Evolutionary conservation across 2,888 invertebrate genomes (phyloP).

Genomic region (Apotomis turbidana): DNA sequence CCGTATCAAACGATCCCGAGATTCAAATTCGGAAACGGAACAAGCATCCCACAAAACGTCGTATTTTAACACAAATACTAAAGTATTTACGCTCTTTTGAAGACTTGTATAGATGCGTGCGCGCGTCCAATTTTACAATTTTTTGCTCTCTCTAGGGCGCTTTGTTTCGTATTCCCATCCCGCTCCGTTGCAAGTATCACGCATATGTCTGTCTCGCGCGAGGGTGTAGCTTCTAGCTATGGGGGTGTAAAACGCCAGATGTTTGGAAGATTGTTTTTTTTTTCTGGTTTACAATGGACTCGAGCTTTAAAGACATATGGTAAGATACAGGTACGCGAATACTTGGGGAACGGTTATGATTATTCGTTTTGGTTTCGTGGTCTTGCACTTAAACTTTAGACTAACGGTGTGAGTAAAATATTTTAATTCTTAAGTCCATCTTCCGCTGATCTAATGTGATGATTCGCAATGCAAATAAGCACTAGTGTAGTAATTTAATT

Average conservation of each 20-base stretch:
- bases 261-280: slow-evolving; percentile 60
- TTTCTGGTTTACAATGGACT: slow-evolving; percentile 61
- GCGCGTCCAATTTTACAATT: slow-evolving; percentile 59
- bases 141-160: slow-evolving; percentile 55
- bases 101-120: slow-evolving; percentile 52
- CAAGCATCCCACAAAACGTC: slow-evolving; percentile 26
- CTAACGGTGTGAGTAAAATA: background rate
- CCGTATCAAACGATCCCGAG: slow-evolving; percentile 43
- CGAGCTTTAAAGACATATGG: slow-evolving; percentile 56
- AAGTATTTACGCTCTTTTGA: background rate
- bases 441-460: too few relatives aligned
- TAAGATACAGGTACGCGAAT: slow-evolving; percentile 42
- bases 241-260: slow-evolving; percentile 68
- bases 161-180: slow-evolving; percentile 46
- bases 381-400: background rate
- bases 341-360: slow-evolving; percentile 22
- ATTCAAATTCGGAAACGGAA: slow-evolving; percentile 66
- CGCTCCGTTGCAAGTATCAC: slow-evolving; percentile 39
- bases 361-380: slow-evolving; percentile 16
- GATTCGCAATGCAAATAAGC: too few relatives aligned
- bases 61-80: background rate
- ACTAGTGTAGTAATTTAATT: too few relatives aligned
- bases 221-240: slow-evolving; percentile 57
- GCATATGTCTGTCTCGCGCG: slow-evolving; percentile 51
- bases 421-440: too few relatives aligned